Evolutionary conservation across 2,113 vertebrate genomes (phyloP).

Genomic region (Camelus bactrianus): DNA sequence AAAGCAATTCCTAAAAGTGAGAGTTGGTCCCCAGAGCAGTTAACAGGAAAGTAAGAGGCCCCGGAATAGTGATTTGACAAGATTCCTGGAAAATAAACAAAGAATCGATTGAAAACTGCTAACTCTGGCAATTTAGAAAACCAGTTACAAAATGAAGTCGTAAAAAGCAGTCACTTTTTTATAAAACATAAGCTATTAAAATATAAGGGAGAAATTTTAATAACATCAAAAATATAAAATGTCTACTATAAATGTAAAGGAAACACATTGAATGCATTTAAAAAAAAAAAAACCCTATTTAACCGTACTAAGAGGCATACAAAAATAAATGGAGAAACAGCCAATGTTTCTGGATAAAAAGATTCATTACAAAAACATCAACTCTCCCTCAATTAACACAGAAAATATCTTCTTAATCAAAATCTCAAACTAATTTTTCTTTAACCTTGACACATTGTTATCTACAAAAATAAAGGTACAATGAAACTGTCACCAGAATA

Average conservation of each 20-base stretch:
- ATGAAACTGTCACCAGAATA: background rate
- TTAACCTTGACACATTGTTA: background rate
- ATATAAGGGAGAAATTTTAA: background rate
- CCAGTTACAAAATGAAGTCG: background rate
- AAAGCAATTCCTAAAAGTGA: background rate
- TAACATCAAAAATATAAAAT: background rate
- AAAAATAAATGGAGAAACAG: background rate
- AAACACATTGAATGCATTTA: background rate
- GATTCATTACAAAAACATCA: background rate
- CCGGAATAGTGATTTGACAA: background rate
- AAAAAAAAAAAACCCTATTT: background rate
- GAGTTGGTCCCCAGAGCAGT: background rate
- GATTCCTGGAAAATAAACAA: slow-evolving; percentile 5
- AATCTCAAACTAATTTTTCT: background rate
- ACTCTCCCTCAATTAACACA: background rate
- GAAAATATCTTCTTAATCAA: background rate
- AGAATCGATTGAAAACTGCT: background rate
- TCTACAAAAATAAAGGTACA: background rate
- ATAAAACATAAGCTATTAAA: background rate
- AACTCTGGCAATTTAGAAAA: background rate
- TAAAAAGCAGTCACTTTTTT: background rate
- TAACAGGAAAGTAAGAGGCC: background rate
- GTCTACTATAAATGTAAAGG: background rate
- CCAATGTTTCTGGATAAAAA: background rate
- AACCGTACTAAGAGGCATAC: background rate